Conservation (phyloP, 2,797 vertebrate genomes). For the Chiloscyllium punctatum region DNA sequence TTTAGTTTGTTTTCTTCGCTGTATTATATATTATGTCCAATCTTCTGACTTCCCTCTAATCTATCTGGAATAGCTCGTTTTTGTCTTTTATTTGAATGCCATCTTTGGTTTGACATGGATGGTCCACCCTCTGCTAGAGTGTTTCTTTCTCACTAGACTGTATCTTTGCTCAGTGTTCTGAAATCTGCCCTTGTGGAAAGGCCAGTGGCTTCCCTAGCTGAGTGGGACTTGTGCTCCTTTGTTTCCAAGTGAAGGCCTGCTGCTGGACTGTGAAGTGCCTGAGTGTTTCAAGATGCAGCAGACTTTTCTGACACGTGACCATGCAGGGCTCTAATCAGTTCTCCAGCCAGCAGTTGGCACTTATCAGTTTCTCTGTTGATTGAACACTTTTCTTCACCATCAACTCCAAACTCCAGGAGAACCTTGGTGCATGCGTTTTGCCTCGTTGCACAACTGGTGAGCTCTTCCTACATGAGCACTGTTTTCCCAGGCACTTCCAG, state of each 20-base stretch:
- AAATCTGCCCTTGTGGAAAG: background rate
- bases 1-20: too few species aligned
- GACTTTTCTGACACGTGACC: background rate
- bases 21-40: too few species aligned
- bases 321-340: too few species aligned
- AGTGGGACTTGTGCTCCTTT: background rate
- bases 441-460: background rate
- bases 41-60: too few species aligned
- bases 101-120: too few species aligned
- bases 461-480: background rate
- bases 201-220: background rate
- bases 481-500: background rate
- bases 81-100: too few species aligned
- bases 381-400: background rate
- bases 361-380: background rate
- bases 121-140: too few species aligned
- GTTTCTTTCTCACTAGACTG: background rate
- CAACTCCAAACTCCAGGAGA: background rate
- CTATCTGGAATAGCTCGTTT: too few species aligned
- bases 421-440: background rate
- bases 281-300: too few species aligned
- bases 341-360: too few species aligned
- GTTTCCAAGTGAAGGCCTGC: too few species aligned
- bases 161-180: background rate
- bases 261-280: too few species aligned